phyloP scores from a whole-genome alignment of 2,888 invertebrate genomes.

The Ochropacha duplaris region DNA sequence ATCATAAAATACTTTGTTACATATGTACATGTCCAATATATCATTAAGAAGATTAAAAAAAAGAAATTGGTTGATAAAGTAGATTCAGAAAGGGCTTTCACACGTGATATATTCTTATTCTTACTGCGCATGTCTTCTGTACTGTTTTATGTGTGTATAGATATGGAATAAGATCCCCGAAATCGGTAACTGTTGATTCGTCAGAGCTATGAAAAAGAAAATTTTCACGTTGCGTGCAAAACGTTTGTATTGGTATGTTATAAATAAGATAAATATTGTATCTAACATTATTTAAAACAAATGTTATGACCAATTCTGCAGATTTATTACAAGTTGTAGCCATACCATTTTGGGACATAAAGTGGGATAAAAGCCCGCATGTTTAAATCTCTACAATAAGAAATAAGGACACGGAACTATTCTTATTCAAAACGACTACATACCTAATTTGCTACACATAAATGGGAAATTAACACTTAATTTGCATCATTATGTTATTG shows the following conservation, averaged over 20 bases:
- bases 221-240: neutral
- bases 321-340: neutral
- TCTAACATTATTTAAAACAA: neutral
- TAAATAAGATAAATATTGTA: neutral
- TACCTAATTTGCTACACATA: neutral
- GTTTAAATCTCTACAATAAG: neutral
- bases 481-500: neutral
- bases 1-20: neutral
- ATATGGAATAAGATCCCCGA: slow-evolving; percentile 27
- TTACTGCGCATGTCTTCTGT: slow-evolving; percentile 68
- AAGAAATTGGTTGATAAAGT: neutral
- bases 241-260: neutral
- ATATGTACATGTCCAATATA: neutral
- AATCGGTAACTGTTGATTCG: slow-evolving; percentile 42
- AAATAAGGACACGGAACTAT: neutral
- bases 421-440: neutral
- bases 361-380: neutral
- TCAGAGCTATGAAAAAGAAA: neutral
- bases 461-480: neutral
- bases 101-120: slow-evolving; percentile 49
- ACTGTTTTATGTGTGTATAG: slow-evolving; percentile 41
- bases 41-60: neutral
- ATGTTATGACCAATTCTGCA: neutral
- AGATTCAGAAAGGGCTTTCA: slow-evolving; percentile 11
- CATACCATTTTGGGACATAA: neutral